A percentile compares a stretch with the other conserved stretches of the same genome.
Conservation (phyloP, 2,888 invertebrate species). For the Autographa pulchrina region DNA sequence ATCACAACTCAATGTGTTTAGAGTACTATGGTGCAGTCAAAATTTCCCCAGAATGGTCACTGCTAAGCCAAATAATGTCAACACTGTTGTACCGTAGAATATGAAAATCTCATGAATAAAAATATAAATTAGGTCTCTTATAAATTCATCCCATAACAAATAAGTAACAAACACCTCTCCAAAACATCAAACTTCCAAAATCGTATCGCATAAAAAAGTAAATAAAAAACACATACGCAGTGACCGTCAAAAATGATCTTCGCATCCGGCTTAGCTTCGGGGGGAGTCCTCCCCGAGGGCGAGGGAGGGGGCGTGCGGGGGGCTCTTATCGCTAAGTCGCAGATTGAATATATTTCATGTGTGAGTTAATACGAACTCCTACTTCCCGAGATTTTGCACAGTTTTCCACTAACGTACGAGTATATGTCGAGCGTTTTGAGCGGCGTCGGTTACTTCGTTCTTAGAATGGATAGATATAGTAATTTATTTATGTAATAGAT, state of each 20-base stretch:
- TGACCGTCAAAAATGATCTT: conserved; percentile 79
- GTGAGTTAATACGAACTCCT: conserved; percentile 79
- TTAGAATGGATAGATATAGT: neutral
- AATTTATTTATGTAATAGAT: no score
- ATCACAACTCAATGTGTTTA: no score
- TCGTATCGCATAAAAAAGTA: conserved; percentile 34
- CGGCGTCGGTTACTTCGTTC: neutral
- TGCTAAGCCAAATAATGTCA: no score
- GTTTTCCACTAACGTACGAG: conserved; percentile 52
- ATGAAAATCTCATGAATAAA: neutral
- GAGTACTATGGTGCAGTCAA: no score
- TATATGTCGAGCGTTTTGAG: conserved; percentile 31
- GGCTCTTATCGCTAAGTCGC: conserved; percentile 90
- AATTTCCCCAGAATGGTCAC: no score
- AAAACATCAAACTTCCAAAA: conserved; percentile 3
- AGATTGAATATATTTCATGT: conserved; percentile 93
- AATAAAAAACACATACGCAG: conserved; percentile 66
- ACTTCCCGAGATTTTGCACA: conserved; percentile 68
- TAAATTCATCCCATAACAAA: neutral
- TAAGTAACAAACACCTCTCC: neutral
- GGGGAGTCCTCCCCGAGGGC: conserved; percentile 53
- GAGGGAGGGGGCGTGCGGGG: conserved; percentile 60
- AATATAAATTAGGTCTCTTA: neutral
- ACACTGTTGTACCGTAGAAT: no score
- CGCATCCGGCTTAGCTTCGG: conserved; percentile 74